A percentile compares a stretch with the other conserved stretches of the same genome.
phyloP scores from a whole-genome alignment of 2,113 vertebrate species.

The Megalops atlanticus region DNA sequence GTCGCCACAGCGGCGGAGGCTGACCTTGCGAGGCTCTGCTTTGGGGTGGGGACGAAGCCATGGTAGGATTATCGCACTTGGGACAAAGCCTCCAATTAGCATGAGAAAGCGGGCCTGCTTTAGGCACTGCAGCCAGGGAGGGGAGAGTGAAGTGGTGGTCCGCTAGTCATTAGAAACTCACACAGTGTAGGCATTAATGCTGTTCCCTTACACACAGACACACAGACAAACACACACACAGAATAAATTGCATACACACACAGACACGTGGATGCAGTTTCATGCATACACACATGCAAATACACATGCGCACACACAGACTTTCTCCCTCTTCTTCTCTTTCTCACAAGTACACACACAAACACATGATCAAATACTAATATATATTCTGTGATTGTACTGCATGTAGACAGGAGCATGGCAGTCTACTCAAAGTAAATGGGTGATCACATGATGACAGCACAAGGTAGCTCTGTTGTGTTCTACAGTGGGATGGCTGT shows the following conservation, averaged over 20 bases:
- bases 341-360: not conserved
- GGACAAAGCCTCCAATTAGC: constrained; percentile 80
- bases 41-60: constrained; percentile 71
- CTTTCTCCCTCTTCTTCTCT: constrained; percentile 30
- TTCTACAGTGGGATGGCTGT: not conserved
- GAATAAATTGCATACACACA: not conserved
- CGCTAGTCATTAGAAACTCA: constrained; percentile 71
- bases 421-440: not conserved
- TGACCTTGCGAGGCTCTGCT: constrained; percentile 74
- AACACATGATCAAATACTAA: not conserved
- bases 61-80: constrained; percentile 73
- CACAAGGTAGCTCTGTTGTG: not conserved
- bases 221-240: constrained; percentile 4
- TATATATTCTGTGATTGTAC: not conserved
- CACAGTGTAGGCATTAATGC: constrained; percentile 52
- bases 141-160: constrained; percentile 72
- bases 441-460: not conserved
- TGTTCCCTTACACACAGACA: constrained; percentile 17
- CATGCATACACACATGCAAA: not conserved
- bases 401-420: not conserved
- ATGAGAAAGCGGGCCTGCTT: constrained; percentile 73
- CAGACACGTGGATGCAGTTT: not conserved
- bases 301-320: constrained; percentile 26
- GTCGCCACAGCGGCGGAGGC: constrained; percentile 66
- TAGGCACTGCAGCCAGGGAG: constrained; percentile 63